Evolutionary conservation across 2,888 invertebrate genomes (phyloP).

Genomic region (Melieria crassipennis): DNA sequence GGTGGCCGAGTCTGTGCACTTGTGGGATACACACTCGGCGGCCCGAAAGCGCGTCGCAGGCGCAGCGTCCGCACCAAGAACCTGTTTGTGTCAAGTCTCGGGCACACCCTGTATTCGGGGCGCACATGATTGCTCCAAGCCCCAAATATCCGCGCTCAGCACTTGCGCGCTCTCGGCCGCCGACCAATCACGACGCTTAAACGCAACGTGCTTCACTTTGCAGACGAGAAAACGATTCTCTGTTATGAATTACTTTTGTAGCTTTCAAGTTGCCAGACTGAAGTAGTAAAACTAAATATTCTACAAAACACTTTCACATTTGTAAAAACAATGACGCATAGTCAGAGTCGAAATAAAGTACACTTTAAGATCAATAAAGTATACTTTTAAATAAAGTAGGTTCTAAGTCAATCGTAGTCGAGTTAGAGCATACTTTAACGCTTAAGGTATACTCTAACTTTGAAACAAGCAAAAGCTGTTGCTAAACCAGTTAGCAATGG

Average conservation of each 20-base stretch:
- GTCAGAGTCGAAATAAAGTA: too few species aligned
- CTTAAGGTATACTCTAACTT: too few species aligned
- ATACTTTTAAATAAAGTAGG: too few species aligned
- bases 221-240: slow-evolving; percentile 23
- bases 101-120: neutral
- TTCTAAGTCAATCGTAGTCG: too few species aligned
- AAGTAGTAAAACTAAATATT: neutral
- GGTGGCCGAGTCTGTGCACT: slow-evolving; percentile 1
- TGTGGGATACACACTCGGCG: neutral
- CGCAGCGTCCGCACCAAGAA: neutral
- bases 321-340: too few species aligned
- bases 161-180: neutral
- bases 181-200: slow-evolving; percentile 28
- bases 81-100: neutral
- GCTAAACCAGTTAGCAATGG: too few species aligned
- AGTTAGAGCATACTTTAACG: too few species aligned
- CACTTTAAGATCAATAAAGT: too few species aligned
- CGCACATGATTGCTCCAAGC: neutral
- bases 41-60: too few species aligned
- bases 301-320: too few species aligned
- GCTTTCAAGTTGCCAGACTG: slow-evolving; percentile 12
- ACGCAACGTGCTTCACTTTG: slow-evolving; percentile 34
- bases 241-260: slow-evolving; percentile 34
- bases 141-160: neutral
- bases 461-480: too few species aligned